Base-by-base conservation (phyloP, 2,888 invertebrate species). In the Dynastes hyllus region DNA sequence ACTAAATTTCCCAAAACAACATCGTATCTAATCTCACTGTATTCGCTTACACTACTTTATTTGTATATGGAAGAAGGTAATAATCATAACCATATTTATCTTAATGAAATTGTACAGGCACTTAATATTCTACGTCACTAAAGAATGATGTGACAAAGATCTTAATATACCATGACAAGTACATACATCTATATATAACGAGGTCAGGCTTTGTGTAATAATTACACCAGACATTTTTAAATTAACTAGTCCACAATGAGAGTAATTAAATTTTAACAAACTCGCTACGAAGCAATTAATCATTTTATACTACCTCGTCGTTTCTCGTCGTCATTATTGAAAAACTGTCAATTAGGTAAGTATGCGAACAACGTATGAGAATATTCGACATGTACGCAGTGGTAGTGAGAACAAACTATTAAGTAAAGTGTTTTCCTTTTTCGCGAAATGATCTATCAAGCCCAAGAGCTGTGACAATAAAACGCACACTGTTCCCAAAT, bases 131-230 rank as follows among this genome's bases (percentile, higher is more conserved):
- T 61, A 27, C 29, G 61, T 61, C 27, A 27, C 11, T 27, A 27
- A 61, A 61, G 61, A 55, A 5, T 55, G 61, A 61, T 61, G 61
- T 29, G 61, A 61, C 61, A 27, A 11, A 61, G 29, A 61, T 27
- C 61, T 22, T 61, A 27, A 61, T 61, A 61, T 61, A 27, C 2
- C 22, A 61, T 29, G 61, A 61, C 27, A 27, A 61, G 27, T 61
- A 61, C 22, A 16, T 61, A n/a, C 22, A 27, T 61, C 16, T 61
- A 22, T 11, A 29, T 61, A 61, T 29, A 61, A 61, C 29, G 61
- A 61, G 61, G 61, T 29, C 61, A 61, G 6, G 61, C 61, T 22
- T 61, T 53, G 53, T 53, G 53, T 22, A 61, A 61, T 11, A 6
- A 61, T 61, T 61, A 8, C 9, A 45, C 45, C 45, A 45, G 45